Base-by-base conservation (phyloP, 1,140 invertebrate genomes). In the Lordiphosa mommai region DNA sequence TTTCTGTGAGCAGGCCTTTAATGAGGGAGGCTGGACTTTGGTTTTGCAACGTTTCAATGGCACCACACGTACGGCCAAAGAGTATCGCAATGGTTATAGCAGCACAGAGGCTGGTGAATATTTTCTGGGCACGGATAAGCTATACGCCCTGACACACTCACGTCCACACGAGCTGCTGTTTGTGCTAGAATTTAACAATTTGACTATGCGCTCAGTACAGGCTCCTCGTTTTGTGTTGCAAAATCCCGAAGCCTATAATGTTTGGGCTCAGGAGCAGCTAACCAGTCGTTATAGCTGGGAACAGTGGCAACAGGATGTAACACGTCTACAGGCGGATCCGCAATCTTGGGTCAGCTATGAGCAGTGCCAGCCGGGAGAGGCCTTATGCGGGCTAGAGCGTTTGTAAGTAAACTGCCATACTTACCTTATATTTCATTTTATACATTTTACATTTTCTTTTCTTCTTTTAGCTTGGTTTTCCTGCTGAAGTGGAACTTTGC, bases 61-160 rank as follows among this genome's bases (percentile, higher is more conserved):
- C 7, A 61, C 61, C 2, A 5, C 7, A 2, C 57, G 57, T n/a
- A 29, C 57, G 0, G 57, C 57, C 0, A 32, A 61, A 23, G 61
- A 65, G 16, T 47, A 33, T 17, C 57, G 58, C 0, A 27, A 34
- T 1, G 61, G 58, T 3, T 65, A 65, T 48, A 64, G 38, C 13
- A 64, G 61, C 27, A 41, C 61, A n/a, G 46, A 12, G 5, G 61
- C 16, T 0, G 61, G 61, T 0, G 61, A 64, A 10, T 65, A 65
- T 37, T 65, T 65, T 23, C 33, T 65, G 41, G 58, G 61, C 13
- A 65, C 61, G 4, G 57, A 65, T 8, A 61, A 65, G 8, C 29
- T 65, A 1, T 65, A 65, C 32, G 61, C 48, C 1, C 23, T 65
- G 30, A 64, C 61, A 2, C 57, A 65, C 9, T 65, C 61, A 1